These are phyloP conservation scores for Agriopis marginaria DNA, from an alignment of 2,888 invertebrate genomes.

Conservation along the genomic window DNA sequence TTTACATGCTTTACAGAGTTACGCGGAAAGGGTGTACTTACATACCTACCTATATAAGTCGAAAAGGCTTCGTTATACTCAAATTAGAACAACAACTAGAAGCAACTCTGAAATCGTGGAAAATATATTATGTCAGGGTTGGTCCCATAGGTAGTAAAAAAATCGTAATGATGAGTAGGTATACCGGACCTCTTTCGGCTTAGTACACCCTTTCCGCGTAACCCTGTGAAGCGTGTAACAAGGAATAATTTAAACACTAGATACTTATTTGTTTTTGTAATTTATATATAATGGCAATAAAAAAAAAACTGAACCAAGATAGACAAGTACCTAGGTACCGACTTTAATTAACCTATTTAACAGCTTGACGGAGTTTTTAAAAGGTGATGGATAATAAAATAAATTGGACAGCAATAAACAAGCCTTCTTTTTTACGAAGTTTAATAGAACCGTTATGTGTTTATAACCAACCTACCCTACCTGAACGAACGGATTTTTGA, in stretches of 20 bases:
- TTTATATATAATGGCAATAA: slow-evolving; percentile 2
- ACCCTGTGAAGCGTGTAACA: no score
- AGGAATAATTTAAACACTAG: no score
- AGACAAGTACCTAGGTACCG: not conserved
- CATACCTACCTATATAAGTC: no score
- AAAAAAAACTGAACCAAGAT: not conserved
- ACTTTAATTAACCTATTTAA: slow-evolving; percentile 21
- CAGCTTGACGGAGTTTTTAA: slow-evolving; percentile 48
- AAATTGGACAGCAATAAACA: slow-evolving; percentile 47
- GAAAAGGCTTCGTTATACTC: no score
- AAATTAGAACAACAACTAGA: no score
- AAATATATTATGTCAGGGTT: no score
- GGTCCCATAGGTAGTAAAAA: slow-evolving; percentile 3
- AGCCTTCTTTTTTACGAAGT: slow-evolving; percentile 49
- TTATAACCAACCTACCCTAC: not conserved
- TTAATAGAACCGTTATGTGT: slow-evolving; percentile 32
- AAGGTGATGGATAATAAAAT: slow-evolving; percentile 34
- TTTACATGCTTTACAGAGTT: no score
- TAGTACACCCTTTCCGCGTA: no score
- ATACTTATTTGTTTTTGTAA: no score
- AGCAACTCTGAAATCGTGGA: no score
- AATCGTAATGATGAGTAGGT: not conserved
- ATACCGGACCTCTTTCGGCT: no score
- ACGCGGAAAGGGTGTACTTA: no score
- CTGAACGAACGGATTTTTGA: not conserved